Evolutionary conservation across 2,888 invertebrate genomes (phyloP), one percentile per base, ranked within the genome.

Genomic region (Cremastinae sp.): DNA sequence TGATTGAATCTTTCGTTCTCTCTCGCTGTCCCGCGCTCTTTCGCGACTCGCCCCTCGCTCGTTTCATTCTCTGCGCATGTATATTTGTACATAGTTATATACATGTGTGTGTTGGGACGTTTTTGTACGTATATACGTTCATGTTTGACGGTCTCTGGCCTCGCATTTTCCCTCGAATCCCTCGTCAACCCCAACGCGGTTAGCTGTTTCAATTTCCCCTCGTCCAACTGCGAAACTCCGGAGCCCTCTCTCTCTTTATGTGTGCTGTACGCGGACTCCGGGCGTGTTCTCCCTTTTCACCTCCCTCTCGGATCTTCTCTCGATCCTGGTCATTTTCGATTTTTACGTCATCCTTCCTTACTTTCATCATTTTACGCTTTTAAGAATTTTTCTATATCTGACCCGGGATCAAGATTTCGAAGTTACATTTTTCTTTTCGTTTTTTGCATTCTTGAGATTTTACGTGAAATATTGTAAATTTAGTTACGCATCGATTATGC

Each of bases 191-290:
- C 84, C 83, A 84, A 84, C 84, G 85, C 82, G 86, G 86, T 88
- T 87, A 86, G 86, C 88, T 85, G 86, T 86, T 88, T 88, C 88
- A 87, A 87, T 87, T 86, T 87, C 86, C 88, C 85, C 85, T 85
- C 78, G 80, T 82, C 83, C 81, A 81, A 81, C 69, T 69, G 28
- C 82, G 84, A 86, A 85, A 87, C 87, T 85, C 85, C 59, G 85
- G 86, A 87, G 86, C 71, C 53, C 56, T 76, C 64, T 43, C 56
- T 64, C 56, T 74, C 72, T 53, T 47, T 58, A 54, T 64, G 70
- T 56, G 8, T 51, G 78, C 80, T 71, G 78, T 49, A n/a, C n/a
- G n/a, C n/a, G n/a, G n/a, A n/a, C n/a, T n/a, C n/a, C n/a, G n/a
- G n/a, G n/a, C 65, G 38, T 56, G 54, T 75, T 69, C 56, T 43